A percentile compares a stretch with the other conserved stretches of the same genome.
Evolutionary conservation across 2,888 invertebrate species (phyloP).

Genomic region (Eupithecia pulchellata): DNA sequence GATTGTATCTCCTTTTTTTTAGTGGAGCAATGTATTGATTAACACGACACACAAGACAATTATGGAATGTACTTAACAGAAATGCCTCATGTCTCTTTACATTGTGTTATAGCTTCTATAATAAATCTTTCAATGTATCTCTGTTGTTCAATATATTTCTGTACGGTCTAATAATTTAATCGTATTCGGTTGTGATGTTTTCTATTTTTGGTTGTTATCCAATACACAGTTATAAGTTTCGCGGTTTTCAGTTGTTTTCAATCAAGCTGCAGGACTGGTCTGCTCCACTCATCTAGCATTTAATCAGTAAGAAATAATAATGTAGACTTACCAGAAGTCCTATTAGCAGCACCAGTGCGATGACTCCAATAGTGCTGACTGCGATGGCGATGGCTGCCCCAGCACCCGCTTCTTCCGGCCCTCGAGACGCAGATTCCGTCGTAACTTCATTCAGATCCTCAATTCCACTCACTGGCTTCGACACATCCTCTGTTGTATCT

Average conservation of each 20-base stretch:
- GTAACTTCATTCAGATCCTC: conserved; percentile 68
- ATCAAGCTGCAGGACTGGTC: neutral
- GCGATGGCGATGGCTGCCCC: conserved; percentile 93
- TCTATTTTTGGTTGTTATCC: too few relatives aligned
- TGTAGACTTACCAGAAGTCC: conserved; percentile 88
- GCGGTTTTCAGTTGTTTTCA: neutral
- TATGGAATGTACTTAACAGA: too few relatives aligned
- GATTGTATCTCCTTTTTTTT: too few relatives aligned
- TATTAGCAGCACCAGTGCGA: conserved; percentile 91
- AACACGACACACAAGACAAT: too few relatives aligned
- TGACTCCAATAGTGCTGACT: conserved; percentile 92
- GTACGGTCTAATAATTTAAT: too few relatives aligned
- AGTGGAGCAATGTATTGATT: too few relatives aligned
- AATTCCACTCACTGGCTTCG: conserved; percentile 59
- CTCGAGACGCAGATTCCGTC: conserved; percentile 68
- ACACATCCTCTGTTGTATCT: conserved; percentile 49
- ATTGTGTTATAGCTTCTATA: too few relatives aligned
- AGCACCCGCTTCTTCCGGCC: conserved; percentile 78
- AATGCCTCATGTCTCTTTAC: too few relatives aligned
- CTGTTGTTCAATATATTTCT: too few relatives aligned
- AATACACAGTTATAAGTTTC: too few relatives aligned
- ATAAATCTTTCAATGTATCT: too few relatives aligned
- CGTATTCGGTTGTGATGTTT: too few relatives aligned
- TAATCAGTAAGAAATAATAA: neutral
- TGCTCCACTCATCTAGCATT: neutral